Evolutionary conservation across 2,113 vertebrate species (phyloP).

Genomic region (Eonycteris spelaea): DNA sequence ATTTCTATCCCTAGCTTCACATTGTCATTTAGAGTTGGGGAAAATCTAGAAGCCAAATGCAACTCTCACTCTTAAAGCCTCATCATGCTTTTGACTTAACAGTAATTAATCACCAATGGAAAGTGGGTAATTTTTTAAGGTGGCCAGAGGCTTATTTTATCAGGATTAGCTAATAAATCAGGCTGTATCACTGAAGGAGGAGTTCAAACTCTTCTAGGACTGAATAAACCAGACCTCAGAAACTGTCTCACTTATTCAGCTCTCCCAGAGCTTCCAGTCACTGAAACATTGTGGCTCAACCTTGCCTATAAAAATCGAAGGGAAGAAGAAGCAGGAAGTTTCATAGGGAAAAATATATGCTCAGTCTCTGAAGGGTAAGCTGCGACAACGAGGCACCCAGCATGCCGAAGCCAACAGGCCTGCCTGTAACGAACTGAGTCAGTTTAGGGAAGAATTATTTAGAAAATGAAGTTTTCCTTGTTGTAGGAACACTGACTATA

Average conservation of each 20-base stretch:
- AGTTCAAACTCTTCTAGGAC: constrained; percentile 82
- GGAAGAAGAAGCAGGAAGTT: constrained; percentile 64
- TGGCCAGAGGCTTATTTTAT: constrained; percentile 85
- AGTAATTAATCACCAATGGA: constrained; percentile 84
- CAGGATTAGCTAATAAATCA: constrained; percentile 87
- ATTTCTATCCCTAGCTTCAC: constrained; percentile 72
- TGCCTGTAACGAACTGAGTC: constrained; percentile 39
- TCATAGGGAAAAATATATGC: constrained; percentile 50
- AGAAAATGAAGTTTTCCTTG: constrained; percentile 65
- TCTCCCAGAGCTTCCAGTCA: constrained; percentile 33
- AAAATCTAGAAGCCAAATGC: constrained; percentile 67
- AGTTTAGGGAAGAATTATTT: constrained; percentile 62
- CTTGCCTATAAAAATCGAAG: constrained; percentile 50
- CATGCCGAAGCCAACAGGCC: constrained; percentile 2
- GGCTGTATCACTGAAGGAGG: constrained; percentile 74
- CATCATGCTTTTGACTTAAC: constrained; percentile 81
- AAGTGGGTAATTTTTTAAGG: constrained; percentile 80
- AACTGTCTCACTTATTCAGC: constrained; percentile 60
- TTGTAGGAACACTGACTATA: constrained; percentile 16
- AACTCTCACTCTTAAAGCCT: constrained; percentile 77
- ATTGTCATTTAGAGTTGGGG: constrained; percentile 69
- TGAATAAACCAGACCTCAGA: constrained; percentile 77
- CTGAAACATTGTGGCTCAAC: constrained; percentile 14
- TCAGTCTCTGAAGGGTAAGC: constrained; percentile 51
- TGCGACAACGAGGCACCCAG: constrained; percentile 17